phyloP scores from a whole-genome alignment of 2,113 vertebrate species.

The Holacanthus passer region DNA sequence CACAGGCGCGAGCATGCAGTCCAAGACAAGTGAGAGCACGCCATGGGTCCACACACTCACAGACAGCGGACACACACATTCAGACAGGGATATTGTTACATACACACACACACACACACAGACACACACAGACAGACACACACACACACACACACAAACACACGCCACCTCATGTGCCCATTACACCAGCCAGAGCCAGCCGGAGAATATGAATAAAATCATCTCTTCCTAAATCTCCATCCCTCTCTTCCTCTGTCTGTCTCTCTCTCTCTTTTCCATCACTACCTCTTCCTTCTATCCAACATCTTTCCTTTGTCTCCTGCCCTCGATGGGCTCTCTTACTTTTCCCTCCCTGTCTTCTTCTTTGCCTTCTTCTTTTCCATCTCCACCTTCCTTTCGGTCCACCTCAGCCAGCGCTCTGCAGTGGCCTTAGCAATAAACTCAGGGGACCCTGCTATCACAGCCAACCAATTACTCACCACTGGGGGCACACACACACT shows the following conservation, averaged over 20 bases:
- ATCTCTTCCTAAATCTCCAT: constrained; percentile 9
- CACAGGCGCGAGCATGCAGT: not conserved
- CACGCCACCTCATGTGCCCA: constrained; percentile 40
- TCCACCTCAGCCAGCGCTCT: constrained; percentile 48
- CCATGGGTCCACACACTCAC: constrained; percentile 1
- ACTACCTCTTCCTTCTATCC: not conserved
- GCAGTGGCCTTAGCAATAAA: constrained; percentile 54
- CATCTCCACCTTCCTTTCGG: constrained; percentile 12
- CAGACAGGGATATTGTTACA: constrained; percentile 20
- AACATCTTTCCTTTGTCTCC: constrained; percentile 4
- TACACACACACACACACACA: constrained; percentile 5
- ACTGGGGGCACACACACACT: constrained; percentile 22
- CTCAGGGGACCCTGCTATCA: constrained; percentile 54
- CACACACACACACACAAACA: constrained; percentile 46
- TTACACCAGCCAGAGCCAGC: constrained; percentile 50
- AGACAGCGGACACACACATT: not conserved
- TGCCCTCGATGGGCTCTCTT: not conserved
- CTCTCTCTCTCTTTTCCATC: not conserved
- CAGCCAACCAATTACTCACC: constrained; percentile 64
- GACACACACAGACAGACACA: constrained; percentile 30
- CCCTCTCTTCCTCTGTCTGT: not conserved
- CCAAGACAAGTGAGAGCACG: constrained; percentile 41
- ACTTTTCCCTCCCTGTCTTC: not conserved
- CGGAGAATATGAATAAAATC: constrained; percentile 46
- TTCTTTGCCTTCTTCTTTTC: not conserved